phyloP scores from a whole-genome alignment of 2,113 vertebrate species.

The Alces alces region DNA sequence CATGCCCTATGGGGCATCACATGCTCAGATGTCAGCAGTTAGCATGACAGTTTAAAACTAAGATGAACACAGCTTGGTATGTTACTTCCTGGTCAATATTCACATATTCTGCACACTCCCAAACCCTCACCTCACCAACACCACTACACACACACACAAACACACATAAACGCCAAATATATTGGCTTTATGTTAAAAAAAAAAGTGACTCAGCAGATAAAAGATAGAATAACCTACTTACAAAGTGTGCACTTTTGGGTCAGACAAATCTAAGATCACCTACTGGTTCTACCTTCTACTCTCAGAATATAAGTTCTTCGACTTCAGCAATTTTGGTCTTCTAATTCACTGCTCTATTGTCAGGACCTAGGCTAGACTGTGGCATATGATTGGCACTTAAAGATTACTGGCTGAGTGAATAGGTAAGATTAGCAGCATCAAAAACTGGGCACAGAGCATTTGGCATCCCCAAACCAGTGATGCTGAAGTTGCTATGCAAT shows the following conservation, averaged over 20 bases:
- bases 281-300: neutral
- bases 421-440: neutral
- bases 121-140: neutral
- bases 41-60: neutral
- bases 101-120: neutral
- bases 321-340: neutral
- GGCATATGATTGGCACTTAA: neutral
- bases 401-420: neutral
- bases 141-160: neutral
- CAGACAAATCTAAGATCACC: neutral
- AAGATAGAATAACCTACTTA: neutral
- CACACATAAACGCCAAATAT: neutral
- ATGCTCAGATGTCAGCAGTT: neutral
- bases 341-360: neutral
- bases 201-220: neutral
- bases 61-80: neutral
- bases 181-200: neutral
- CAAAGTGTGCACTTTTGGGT: neutral
- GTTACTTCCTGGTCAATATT: neutral
- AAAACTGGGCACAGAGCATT: neutral
- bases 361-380: neutral
- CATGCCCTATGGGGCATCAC: too few relatives aligned
- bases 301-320: neutral
- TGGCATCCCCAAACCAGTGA: neutral
- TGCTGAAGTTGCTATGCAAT: neutral